Evolutionary conservation across 2,888 invertebrate genomes (phyloP).

Genomic region (Capitulum mitella): DNA sequence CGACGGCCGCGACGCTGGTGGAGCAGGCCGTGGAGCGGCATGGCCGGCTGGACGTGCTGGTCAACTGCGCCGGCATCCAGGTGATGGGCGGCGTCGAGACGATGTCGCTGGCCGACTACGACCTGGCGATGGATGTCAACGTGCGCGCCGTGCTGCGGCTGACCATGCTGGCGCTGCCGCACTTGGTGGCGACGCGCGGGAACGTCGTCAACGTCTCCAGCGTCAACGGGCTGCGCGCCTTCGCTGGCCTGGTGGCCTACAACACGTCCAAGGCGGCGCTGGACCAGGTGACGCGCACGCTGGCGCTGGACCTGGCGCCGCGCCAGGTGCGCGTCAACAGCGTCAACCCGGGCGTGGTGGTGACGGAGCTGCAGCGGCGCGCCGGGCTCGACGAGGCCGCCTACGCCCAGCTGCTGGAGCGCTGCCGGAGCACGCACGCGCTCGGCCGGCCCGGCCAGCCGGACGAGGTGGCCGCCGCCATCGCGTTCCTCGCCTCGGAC

Average conservation of each 20-base stretch:
- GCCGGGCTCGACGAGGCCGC: constrained; percentile 76
- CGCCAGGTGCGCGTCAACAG: constrained; percentile 48
- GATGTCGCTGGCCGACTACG: constrained; percentile 47
- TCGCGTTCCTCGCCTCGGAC: constrained; percentile 85
- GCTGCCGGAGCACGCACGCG: constrained; percentile 80
- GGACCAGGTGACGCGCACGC: constrained; percentile 51
- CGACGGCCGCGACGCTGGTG: constrained; percentile 39
- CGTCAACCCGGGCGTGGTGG: constrained; percentile 73
- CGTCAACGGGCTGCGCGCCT: constrained; percentile 55
- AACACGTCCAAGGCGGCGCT: constrained; percentile 50
- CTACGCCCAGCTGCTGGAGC: constrained; percentile 75
- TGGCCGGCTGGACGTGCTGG: constrained; percentile 41
- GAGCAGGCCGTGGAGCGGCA: constrained; percentile 40
- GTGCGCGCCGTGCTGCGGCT: constrained; percentile 50
- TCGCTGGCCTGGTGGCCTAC: constrained; percentile 50
- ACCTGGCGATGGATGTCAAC: constrained; percentile 49
- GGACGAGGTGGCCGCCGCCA: constrained; percentile 79
- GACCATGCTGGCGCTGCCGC: constrained; percentile 56
- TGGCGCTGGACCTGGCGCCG: constrained; percentile 46
- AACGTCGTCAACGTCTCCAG: constrained; percentile 52
- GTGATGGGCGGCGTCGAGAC: constrained; percentile 46
- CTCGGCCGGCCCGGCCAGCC: constrained; percentile 76
- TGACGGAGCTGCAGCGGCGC: constrained; percentile 78
- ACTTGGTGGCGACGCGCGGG: constrained; percentile 44
- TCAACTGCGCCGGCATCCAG: constrained; percentile 49